phyloP scores from a whole-genome alignment of 2,888 invertebrate genomes.

The Uropetala carovei region DNA sequence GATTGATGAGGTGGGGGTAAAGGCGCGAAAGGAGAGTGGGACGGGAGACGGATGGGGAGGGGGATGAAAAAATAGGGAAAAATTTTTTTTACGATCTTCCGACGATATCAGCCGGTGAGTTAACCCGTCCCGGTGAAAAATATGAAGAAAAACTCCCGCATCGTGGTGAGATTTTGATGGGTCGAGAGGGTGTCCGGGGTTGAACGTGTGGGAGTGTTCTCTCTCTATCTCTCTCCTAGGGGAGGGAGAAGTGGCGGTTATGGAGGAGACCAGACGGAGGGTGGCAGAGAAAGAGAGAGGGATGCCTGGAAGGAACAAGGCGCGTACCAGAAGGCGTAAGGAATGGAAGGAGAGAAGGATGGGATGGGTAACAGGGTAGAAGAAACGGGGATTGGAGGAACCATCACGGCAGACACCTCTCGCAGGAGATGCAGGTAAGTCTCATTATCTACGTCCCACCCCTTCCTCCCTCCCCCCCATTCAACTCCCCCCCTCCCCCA shows the following conservation, averaged over 20 bases:
- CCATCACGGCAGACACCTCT: conserved; percentile 60
- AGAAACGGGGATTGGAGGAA: conserved; percentile 42
- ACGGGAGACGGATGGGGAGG: no score
- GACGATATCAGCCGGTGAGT: not conserved
- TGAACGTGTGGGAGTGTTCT: not conserved
- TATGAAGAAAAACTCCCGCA: not conserved
- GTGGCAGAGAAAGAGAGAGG: not conserved
- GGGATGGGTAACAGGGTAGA: conserved; percentile 30
- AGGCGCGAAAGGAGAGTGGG: no score
- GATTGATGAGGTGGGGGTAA: no score
- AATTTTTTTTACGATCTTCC: conserved; percentile 8
- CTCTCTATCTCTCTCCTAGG: not conserved
- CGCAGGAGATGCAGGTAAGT: conserved; percentile 40
- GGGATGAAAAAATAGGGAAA: no score
- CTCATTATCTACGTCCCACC: conserved; percentile 52
- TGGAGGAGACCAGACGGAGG: not conserved
- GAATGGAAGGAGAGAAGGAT: not conserved
- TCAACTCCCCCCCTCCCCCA: not conserved
- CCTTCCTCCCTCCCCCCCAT: not conserved
- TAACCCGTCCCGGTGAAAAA: not conserved
- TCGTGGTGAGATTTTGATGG: not conserved
- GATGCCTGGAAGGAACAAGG: not conserved
- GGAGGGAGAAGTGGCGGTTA: not conserved
- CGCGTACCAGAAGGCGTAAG: not conserved
- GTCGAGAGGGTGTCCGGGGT: not conserved